phyloP scores from a whole-genome alignment of 2,888 invertebrate genomes.

The Scotopteryx bipunctaria region DNA sequence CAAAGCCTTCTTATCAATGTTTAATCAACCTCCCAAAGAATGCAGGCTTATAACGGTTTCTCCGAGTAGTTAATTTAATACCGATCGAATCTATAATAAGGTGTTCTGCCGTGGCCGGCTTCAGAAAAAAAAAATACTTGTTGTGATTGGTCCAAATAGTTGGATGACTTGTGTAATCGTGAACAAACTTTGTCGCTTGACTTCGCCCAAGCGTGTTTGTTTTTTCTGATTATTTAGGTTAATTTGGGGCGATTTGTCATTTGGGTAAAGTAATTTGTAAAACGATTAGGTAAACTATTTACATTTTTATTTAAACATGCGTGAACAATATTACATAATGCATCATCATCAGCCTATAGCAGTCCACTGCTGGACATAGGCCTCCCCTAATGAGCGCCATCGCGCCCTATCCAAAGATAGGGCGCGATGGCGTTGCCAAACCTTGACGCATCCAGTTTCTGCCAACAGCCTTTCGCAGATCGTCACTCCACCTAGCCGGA shows the following conservation, averaged over 20 bases:
- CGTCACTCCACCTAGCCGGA: too few relatives aligned
- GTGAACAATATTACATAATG: too few relatives aligned
- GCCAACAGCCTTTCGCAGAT: too few relatives aligned
- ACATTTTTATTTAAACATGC: neutral
- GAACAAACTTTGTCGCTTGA: constrained; percentile 25
- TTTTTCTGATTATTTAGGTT: neutral
- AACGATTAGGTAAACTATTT: neutral
- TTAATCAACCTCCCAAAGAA: constrained; percentile 8
- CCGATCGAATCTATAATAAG: constrained; percentile 37
- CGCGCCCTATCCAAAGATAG: too few relatives aligned
- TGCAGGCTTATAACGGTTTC: constrained; percentile 27
- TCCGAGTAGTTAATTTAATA: constrained; percentile 40
- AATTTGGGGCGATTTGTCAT: constrained; percentile 11
- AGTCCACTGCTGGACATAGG: too few relatives aligned
- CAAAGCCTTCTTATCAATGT: constrained; percentile 3
- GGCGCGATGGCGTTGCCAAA: too few relatives aligned
- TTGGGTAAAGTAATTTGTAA: neutral
- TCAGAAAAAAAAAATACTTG: constrained; percentile 34
- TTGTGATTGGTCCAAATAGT: constrained; percentile 42
- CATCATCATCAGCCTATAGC: too few relatives aligned
- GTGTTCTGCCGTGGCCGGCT: constrained; percentile 23
- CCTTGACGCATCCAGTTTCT: too few relatives aligned
- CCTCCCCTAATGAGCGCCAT: too few relatives aligned
- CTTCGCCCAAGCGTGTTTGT: neutral
- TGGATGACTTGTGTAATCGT: constrained; percentile 47